These are phyloP conservation scores for Epizoanthus ramosus DNA, from an alignment of 92 coral and sea anemone genomes.

Conservation along the genomic window DNA sequence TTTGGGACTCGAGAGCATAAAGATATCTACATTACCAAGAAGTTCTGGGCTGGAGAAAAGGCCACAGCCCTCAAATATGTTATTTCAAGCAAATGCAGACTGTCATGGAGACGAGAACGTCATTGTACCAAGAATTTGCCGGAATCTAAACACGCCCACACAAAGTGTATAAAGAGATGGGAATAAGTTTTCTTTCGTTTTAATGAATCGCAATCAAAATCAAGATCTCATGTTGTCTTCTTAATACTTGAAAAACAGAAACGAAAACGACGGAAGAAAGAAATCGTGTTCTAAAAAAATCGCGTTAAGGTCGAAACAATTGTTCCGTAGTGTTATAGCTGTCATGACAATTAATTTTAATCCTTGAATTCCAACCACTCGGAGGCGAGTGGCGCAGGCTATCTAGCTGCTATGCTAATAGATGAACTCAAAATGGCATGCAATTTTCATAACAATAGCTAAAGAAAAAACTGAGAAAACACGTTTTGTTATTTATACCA, in stretches of 20 bases:
- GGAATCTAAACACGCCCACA: slow-evolving; percentile 29
- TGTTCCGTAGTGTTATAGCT: neutral
- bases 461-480: slow-evolving; percentile 41
- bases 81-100: neutral
- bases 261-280: neutral
- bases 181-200: neutral
- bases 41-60: neutral
- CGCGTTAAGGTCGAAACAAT: neutral
- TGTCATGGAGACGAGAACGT: slow-evolving; percentile 16
- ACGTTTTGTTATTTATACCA: slow-evolving; percentile 19
- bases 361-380: slow-evolving; percentile 1
- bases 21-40: too few relatives aligned
- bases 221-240: neutral
- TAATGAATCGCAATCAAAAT: neutral
- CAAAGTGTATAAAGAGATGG: slow-evolving; percentile 3
- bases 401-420: slow-evolving; percentile 4
- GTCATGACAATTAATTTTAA: neutral
- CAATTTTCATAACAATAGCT: slow-evolving; percentile 45
- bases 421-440: slow-evolving; percentile 18
- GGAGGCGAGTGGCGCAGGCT: neutral
- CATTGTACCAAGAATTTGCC: slow-evolving; percentile 7
- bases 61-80: too few relatives aligned
- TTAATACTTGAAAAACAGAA: neutral
- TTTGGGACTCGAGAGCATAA: neutral
- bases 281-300: neutral